A percentile compares a stretch with the other conserved stretches of the same genome.
phyloP scores from a whole-genome alignment of 2,888 invertebrate species.

The Chymomyza amoena region DNA sequence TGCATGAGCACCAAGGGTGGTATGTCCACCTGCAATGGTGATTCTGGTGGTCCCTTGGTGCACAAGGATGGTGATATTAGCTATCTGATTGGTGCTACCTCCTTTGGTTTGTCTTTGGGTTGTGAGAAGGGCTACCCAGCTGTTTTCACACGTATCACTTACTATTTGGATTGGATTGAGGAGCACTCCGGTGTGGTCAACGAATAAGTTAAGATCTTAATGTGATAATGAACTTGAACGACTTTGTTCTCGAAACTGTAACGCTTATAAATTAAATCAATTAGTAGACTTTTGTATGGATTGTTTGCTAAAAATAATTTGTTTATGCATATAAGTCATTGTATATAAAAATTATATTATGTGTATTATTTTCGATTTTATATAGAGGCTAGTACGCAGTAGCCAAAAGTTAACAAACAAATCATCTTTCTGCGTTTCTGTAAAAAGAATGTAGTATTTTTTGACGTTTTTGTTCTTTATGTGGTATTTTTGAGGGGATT shows the following conservation, averaged over 20 bases:
- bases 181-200: conserved; percentile 55
- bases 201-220: conserved; percentile 43
- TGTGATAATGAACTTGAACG: background rate
- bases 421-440: too few relatives aligned
- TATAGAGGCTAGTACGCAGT: too few relatives aligned
- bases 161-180: conserved; percentile 75
- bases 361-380: too few relatives aligned
- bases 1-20: conserved; percentile 76
- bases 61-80: conserved; percentile 62
- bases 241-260: background rate
- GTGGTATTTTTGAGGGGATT: too few relatives aligned
- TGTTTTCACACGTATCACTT: conserved; percentile 69
- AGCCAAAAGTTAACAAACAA: too few relatives aligned
- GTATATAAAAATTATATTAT: too few relatives aligned
- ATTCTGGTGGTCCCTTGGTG: conserved; percentile 74
- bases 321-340: too few relatives aligned
- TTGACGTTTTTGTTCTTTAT: too few relatives aligned
- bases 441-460: too few relatives aligned
- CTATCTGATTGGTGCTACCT: conserved; percentile 61
- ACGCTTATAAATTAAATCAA: background rate
- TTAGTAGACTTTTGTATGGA: too few relatives aligned
- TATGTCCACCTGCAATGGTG: conserved; percentile 75
- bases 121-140: conserved; percentile 63
- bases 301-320: too few relatives aligned
- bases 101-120: conserved; percentile 60